A percentile compares a stretch with the other conserved stretches of the same genome.
phyloP scores from a whole-genome alignment of 2,797 vertebrate genomes.

The Nannoperca australis region DNA sequence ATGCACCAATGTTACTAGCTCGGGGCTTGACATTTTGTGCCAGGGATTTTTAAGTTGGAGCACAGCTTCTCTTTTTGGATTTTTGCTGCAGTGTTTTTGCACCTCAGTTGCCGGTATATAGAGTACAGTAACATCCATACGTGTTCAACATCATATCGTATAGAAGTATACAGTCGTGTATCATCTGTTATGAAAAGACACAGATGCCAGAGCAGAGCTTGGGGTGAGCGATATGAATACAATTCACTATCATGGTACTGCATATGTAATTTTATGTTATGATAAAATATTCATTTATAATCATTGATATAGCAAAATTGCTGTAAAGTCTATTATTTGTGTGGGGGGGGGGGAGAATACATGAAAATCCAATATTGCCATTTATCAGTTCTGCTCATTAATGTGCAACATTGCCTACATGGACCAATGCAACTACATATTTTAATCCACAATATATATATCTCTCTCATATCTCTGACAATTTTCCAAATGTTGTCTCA shows the following conservation, averaged over 20 bases:
- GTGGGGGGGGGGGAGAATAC: too few relatives aligned
- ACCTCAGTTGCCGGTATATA: not conserved
- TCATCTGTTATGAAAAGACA: not conserved
- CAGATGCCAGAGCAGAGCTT: not conserved
- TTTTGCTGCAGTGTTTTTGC: slow-evolving; percentile 3
- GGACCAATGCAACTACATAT: not conserved
- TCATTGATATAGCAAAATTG: not conserved
- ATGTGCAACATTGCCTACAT: not conserved
- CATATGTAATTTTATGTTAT: not conserved
- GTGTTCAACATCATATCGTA: not conserved
- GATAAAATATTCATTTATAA: too few relatives aligned
- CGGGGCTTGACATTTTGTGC: slow-evolving; percentile 40
- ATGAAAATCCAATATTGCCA: not conserved
- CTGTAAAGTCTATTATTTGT: not conserved
- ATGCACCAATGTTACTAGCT: slow-evolving; percentile 14
- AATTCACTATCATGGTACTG: not conserved
- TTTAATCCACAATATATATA: too few relatives aligned
- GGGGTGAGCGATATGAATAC: not conserved
- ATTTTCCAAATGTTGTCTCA: too few relatives aligned
- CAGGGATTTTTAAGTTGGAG: slow-evolving; percentile 17
- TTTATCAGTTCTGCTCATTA: not conserved
- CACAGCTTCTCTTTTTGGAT: not conserved
- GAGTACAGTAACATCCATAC: not conserved
- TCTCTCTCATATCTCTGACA: not conserved
- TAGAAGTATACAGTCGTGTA: not conserved